Base-by-base conservation (phyloP, 2,797 vertebrate species). In the Tadarida brasiliensis region DNA sequence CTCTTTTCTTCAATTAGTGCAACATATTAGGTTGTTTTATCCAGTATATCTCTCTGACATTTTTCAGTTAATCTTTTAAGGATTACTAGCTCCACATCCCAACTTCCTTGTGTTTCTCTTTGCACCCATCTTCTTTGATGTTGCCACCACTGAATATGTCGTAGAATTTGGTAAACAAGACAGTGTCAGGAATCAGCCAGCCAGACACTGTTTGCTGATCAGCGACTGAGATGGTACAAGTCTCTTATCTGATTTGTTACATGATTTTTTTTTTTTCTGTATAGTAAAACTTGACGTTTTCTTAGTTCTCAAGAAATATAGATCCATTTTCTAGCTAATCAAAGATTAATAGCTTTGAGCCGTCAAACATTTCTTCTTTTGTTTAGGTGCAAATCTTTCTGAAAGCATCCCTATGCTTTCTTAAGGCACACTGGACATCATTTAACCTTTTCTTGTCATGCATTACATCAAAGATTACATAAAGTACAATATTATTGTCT, bases 291-390 rank as follows among this genome's bases (percentile, higher is more conserved):
- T 54, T 73, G 2, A 65, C 65, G 3, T 65, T 92, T 84, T 85
- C 24, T 94, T 81, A 56, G 7, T 87, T 94, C 51, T 85, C 15
- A 87, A 78, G 85, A 94, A 85, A 49, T 57, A 22, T 44, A 90
- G 11, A 80, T 95, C 28, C 15, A 4, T 94, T 96, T 96, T 78
- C 26, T 73, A 56, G 44, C 30, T 80, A 68, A 59, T 91, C 12
- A 26, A 19, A 78, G 76, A 17, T 74, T n/a, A 90, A 63, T n/a
- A 74, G 73, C 30, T 28, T 78, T 94, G 74, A 83, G 24, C 28
- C 6, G 30, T 22, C 22, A 47, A 20, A 76, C 33, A 26, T 57
- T 17, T 65, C 89, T 81, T 49, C 83, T 92, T 84, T 12, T 71
- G 5, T 93, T 80, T 56, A 84, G 44, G 19, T 83, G 1, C 17